These are phyloP conservation scores for Caenorhabditis remanei DNA, from an alignment of 1,140 invertebrate species.

Conservation along the genomic window DNA sequence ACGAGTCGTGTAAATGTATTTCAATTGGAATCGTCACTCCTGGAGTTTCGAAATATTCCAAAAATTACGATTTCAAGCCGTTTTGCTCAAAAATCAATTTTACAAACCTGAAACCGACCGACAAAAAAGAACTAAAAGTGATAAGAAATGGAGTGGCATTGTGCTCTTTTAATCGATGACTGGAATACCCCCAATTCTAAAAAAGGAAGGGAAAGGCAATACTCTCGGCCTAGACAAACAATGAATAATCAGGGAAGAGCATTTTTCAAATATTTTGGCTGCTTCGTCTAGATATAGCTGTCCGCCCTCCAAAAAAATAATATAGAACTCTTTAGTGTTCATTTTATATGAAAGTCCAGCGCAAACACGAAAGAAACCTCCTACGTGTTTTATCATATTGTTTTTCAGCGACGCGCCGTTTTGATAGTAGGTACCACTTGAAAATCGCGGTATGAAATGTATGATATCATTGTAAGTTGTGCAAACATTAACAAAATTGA, in stretches of 20 bases:
- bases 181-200: constrained; percentile 28
- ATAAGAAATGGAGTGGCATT: not conserved
- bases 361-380: constrained; percentile 16
- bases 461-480: constrained; percentile 39
- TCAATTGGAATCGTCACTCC: not conserved
- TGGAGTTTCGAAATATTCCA: constrained; percentile 46
- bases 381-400: constrained; percentile 21
- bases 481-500: constrained; percentile 7
- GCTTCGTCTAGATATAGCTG: not conserved
- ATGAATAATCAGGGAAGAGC: constrained; percentile 44
- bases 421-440: constrained; percentile 19
- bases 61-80: not conserved
- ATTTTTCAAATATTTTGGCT: constrained; percentile 42
- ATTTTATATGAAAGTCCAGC: constrained; percentile 25
- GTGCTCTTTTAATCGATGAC: constrained; percentile 44
- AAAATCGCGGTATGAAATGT: not conserved
- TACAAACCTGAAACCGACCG: not conserved
- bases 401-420: not conserved
- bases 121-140: not conserved
- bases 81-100: not conserved
- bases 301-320: not conserved
- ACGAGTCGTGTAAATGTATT: constrained; percentile 26
- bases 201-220: constrained; percentile 21
- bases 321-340: not conserved
- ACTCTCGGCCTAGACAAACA: constrained; percentile 43